phyloP scores from a whole-genome alignment of 1,140 invertebrate genomes.

The Myzus persicae region DNA sequence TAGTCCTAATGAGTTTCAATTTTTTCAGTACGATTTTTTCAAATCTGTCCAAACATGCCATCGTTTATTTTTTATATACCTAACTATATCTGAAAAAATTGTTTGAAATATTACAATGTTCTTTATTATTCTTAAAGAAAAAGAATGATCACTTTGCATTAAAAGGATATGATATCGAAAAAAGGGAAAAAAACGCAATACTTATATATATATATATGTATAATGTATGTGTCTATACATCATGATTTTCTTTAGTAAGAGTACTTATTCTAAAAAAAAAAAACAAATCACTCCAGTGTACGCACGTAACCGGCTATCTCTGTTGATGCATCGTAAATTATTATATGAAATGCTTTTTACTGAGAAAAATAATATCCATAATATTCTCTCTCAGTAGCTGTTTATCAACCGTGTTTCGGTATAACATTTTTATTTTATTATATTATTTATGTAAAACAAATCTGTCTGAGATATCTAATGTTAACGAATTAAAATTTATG shows the following conservation, averaged over 20 bases:
- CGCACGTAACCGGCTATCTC: neutral
- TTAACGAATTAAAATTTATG: neutral
- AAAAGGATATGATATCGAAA: neutral
- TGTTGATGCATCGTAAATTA: conserved; percentile 22
- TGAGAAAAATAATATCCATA: neutral
- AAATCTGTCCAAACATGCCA: neutral
- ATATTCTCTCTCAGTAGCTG: neutral
- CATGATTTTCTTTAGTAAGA: neutral
- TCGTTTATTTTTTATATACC: neutral
- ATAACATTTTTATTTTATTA: neutral
- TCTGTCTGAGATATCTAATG: neutral
- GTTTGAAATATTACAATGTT: neutral
- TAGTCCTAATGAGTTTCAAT: neutral
- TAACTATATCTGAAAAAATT: neutral
- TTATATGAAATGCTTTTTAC: neutral
- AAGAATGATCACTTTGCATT: conserved; percentile 27
- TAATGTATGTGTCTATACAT: conserved; percentile 42
- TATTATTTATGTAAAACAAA: neutral
- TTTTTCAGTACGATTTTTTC: neutral
- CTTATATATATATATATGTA: neutral
- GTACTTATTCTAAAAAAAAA: neutral
- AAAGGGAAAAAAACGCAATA: neutral
- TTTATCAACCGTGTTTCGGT: neutral
- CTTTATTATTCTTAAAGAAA: neutral
- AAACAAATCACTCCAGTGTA: neutral